A percentile compares a stretch with the other conserved stretches of the same genome.
Evolutionary conservation across 1,140 invertebrate genomes (phyloP).

Genomic region (Octopus bimaculoides): DNA sequence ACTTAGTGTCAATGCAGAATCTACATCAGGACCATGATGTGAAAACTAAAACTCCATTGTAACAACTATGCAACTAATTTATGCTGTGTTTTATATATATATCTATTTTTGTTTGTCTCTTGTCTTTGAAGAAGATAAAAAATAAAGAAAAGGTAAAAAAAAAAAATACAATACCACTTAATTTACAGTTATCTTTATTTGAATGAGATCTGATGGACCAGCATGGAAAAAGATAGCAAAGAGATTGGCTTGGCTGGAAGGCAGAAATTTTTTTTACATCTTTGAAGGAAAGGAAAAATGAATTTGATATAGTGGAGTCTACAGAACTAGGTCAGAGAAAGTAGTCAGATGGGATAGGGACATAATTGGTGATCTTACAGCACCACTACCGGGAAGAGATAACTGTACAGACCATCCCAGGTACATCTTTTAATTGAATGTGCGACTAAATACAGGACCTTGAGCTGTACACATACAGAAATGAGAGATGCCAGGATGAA

Average conservation of each 20-base stretch:
- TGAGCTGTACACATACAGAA: slow-evolving; percentile 11
- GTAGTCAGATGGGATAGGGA: slow-evolving; percentile 8
- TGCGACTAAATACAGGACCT: slow-evolving; percentile 15
- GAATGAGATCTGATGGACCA: slow-evolving; percentile 14
- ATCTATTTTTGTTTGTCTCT: too few relatives aligned
- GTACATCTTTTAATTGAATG: slow-evolving; percentile 12
- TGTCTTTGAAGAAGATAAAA: too few relatives aligned
- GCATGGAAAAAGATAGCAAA: slow-evolving; percentile 14
- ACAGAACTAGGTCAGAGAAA: slow-evolving; percentile 14
- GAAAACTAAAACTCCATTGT: too few relatives aligned
- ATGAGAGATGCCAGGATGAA: slow-evolving; percentile 14
- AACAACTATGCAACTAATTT: too few relatives aligned
- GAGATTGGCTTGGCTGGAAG: slow-evolving; percentile 14
- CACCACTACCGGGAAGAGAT: slow-evolving; percentile 13
- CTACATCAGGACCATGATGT: too few relatives aligned
- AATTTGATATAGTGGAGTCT: slow-evolving; percentile 8
- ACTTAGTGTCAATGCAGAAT: too few relatives aligned
- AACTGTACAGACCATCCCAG: slow-evolving; percentile 16
- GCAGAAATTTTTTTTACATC: slow-evolving; percentile 15
- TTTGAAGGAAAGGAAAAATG: slow-evolving; percentile 14
- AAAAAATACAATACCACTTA: neutral
- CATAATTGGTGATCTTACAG: slow-evolving; percentile 9
- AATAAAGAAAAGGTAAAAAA: neutral
- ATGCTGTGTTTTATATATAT: too few relatives aligned
- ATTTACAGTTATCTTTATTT: slow-evolving; percentile 15